Conservation (phyloP, 2,888 invertebrate genomes). For the Drosophila helvetica region DNA sequence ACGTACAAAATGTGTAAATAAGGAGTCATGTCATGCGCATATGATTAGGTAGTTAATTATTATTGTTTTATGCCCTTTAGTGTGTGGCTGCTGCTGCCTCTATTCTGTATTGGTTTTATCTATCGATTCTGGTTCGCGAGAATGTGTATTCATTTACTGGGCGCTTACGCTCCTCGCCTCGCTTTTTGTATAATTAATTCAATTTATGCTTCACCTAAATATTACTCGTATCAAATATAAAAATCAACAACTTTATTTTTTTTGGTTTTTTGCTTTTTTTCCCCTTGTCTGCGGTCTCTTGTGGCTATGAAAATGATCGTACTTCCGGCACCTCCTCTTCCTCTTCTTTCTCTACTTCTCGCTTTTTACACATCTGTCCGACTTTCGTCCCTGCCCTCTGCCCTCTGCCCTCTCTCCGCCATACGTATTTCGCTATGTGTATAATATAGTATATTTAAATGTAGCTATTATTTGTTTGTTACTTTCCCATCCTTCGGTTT, state of each 20-base stretch:
- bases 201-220: constrained; percentile 80
- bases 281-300: constrained; percentile 65
- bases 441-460: constrained; percentile 69
- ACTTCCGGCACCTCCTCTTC: constrained; percentile 42
- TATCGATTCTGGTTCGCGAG: constrained; percentile 30
- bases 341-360: background rate
- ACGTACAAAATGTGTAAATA: constrained; percentile 77
- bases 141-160: constrained; percentile 44
- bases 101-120: constrained; percentile 53
- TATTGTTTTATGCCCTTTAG: constrained; percentile 78
- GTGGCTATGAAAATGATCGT: constrained; percentile 75
- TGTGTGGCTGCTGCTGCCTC: constrained; percentile 49
- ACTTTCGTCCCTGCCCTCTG: background rate
- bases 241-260: constrained; percentile 83
- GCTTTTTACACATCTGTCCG: constrained; percentile 17
- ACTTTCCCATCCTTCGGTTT: constrained; percentile 17
- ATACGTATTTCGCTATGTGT: constrained; percentile 74
- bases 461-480: constrained; percentile 76
- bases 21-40: constrained; percentile 65
- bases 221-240: constrained; percentile 84
- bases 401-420: constrained; percentile 45
- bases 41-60: constrained; percentile 58
- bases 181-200: constrained; percentile 78
- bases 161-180: constrained; percentile 36
- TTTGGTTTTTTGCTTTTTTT: background rate